A percentile compares a stretch with the other conserved stretches of the same genome.
These are phyloP conservation scores for Pseudochirops cupreus DNA, from an alignment of 2,797 vertebrate genomes.

Conservation along the genomic window DNA sequence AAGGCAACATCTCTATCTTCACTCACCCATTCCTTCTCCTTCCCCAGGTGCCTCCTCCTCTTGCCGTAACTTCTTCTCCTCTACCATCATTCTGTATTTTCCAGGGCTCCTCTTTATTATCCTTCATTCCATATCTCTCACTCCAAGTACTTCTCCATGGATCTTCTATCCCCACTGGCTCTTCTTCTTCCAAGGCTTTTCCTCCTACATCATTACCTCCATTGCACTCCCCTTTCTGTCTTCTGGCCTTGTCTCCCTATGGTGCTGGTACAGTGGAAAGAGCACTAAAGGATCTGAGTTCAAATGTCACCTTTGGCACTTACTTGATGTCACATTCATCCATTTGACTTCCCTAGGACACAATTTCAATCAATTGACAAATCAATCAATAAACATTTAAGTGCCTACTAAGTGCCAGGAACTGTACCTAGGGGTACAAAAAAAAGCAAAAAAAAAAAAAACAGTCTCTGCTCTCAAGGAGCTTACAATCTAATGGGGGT, in stretches of 20 bases:
- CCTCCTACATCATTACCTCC: not conserved
- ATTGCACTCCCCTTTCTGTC: not conserved
- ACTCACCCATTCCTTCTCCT: not conserved
- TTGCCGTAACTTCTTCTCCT: not conserved
- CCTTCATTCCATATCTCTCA: not conserved
- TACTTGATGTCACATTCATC: not conserved
- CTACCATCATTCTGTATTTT: not conserved
- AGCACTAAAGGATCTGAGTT: not conserved
- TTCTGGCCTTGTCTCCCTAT: not conserved
- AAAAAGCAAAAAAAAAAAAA: not conserved
- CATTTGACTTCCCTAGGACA: not conserved
- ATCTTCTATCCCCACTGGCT: not conserved
- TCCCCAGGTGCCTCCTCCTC: not conserved
- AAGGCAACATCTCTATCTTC: rapidly evolving
- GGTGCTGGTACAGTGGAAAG: not conserved
- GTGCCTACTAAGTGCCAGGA: not conserved
- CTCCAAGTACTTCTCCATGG: not conserved
- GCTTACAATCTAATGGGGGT: not conserved
- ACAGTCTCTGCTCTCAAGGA: not conserved
- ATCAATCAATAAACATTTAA: not conserved
- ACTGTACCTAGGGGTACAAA: not conserved
- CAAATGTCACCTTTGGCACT: not conserved
- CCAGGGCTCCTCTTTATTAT: rapidly evolving
- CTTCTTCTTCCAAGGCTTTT: not conserved
- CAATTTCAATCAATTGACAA: not conserved